Conservation (phyloP, 2,888 invertebrate species). For the Bembecia ichneumoniformis region DNA sequence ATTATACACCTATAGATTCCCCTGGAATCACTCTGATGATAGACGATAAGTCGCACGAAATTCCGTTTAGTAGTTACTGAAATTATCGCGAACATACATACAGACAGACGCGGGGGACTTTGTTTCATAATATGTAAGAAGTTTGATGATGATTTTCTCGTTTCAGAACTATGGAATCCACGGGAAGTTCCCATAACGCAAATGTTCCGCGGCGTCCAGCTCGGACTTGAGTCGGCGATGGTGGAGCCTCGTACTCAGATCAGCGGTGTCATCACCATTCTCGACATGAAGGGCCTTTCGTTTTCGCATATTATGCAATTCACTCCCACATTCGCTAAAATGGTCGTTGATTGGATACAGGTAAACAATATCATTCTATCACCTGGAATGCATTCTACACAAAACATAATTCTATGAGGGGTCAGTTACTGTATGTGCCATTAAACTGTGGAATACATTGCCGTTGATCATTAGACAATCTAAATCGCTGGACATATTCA, state of each 20-base stretch:
- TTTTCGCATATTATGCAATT: conserved; percentile 82
- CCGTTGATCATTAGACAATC: no score
- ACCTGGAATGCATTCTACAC: no score
- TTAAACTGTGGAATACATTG: no score
- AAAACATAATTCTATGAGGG: not conserved
- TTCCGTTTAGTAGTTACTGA: no score
- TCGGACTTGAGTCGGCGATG: conserved; percentile 81
- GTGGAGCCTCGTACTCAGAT: conserved; percentile 85
- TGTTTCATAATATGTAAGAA: no score
- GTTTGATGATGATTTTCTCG: not conserved
- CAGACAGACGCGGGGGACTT: no score
- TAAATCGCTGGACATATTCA: no score
- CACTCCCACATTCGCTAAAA: conserved; percentile 82
- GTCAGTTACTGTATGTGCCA: no score
- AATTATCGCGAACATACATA: no score
- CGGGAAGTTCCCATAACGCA: conserved; percentile 76
- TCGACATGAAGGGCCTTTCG: conserved; percentile 83
- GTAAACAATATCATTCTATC: conserved; percentile 25
- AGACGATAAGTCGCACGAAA: no score
- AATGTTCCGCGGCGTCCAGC: conserved; percentile 78
- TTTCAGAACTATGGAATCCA: conserved; percentile 81
- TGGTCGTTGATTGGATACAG: conserved; percentile 81
- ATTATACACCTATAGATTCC: no score
- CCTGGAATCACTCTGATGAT: no score
- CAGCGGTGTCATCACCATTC: conserved; percentile 79